phyloP scores from a whole-genome alignment of 2,888 invertebrate genomes.

The Elegia similella region DNA sequence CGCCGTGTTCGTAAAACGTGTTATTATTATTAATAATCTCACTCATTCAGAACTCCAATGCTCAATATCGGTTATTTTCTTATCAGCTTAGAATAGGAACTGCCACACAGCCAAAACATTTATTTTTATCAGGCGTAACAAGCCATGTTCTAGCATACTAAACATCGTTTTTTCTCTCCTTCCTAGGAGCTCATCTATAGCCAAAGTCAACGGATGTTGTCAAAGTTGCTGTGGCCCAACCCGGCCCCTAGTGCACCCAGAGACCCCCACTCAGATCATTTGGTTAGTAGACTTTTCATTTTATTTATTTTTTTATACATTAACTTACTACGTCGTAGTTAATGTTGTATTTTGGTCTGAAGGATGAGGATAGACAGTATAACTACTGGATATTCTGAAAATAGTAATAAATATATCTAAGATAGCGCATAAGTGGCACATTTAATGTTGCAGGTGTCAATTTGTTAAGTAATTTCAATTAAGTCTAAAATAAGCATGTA shows the following conservation, averaged over 20 bases:
- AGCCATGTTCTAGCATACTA: conserved; percentile 67
- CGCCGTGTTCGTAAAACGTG: conserved; percentile 66
- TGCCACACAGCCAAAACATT: conserved; percentile 5
- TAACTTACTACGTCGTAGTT: neutral
- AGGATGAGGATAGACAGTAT: neutral
- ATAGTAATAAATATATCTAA: neutral
- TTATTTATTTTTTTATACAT: conserved; percentile 54
- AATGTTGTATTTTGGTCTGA: neutral
- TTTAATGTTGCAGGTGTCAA: too few relatives aligned
- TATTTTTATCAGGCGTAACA: conserved; percentile 47
- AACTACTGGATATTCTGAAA: neutral
- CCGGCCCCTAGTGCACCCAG: conserved; percentile 78
- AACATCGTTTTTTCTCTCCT: conserved; percentile 76
- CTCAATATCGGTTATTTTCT: conserved; percentile 26
- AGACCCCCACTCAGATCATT: conserved; percentile 80
- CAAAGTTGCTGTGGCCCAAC: conserved; percentile 81
- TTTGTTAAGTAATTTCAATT: neutral
- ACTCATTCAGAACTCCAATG: conserved; percentile 52
- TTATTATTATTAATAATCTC: conserved; percentile 77
- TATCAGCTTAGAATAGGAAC: conserved; percentile 6
- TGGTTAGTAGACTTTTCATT: conserved; percentile 79
- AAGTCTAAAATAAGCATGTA: neutral
- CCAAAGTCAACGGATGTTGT: conserved; percentile 82
- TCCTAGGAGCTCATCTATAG: conserved; percentile 82
- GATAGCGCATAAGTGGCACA: too few relatives aligned